Evolutionary conservation across 2,113 vertebrate genomes (phyloP).

Genomic region (Nyctereutes procyonoides): DNA sequence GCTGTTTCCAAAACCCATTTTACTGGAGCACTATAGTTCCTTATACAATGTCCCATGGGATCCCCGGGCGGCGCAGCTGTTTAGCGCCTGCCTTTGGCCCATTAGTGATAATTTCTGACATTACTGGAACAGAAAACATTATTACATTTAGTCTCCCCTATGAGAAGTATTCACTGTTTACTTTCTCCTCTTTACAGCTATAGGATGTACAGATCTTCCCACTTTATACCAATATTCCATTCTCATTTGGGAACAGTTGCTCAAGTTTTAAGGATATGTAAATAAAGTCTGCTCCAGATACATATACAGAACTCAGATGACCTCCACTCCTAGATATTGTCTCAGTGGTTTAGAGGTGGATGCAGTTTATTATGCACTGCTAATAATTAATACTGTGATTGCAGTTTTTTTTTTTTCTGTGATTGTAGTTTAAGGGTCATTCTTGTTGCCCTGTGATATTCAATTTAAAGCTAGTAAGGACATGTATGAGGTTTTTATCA

Average conservation of each 20-base stretch:
- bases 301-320: neutral
- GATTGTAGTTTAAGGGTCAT: neutral
- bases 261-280: neutral
- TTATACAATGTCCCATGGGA: neutral
- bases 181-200: neutral
- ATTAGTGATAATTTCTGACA: neutral
- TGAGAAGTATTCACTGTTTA: neutral
- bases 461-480: neutral
- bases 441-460: neutral
- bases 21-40: neutral
- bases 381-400: neutral
- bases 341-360: neutral
- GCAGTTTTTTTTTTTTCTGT: neutral
- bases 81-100: too few relatives aligned
- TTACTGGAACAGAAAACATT: neutral
- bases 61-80: too few relatives aligned
- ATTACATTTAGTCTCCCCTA: neutral
- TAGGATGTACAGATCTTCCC: neutral
- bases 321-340: neutral
- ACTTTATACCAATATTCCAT: neutral
- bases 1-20: neutral
- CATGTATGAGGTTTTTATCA: neutral
- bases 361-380: neutral
- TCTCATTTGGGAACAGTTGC: neutral
- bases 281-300: neutral